Evolutionary conservation across 37 sponge, comb jelly and placozoan species (phyloP).

Genomic region (Lycopodina hypogea): DNA sequence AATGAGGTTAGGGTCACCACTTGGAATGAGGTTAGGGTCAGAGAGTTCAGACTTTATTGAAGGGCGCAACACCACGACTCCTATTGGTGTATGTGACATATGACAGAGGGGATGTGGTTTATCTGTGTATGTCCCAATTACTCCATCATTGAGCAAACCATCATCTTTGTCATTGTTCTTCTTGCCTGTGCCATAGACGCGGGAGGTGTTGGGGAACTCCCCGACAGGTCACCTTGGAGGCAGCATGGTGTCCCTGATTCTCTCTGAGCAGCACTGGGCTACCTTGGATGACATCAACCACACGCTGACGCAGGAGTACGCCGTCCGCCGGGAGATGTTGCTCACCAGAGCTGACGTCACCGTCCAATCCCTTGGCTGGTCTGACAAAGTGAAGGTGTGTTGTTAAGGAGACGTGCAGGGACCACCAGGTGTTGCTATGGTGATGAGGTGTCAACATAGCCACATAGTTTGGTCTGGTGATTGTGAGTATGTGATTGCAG

Average conservation of each 20-base stretch:
- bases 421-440: no score
- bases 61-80: no score
- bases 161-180: no score
- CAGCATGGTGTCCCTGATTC: conserved; percentile 35
- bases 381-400: conserved; percentile 63
- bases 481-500: no score
- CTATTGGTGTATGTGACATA: no score
- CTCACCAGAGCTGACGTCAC: conserved; percentile 89
- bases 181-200: conserved; percentile 27
- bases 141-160: not conserved
- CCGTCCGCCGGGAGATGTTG: conserved; percentile 71
- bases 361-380: conserved; percentile 87
- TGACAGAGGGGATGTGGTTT: no score
- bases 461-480: no score
- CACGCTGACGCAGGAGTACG: conserved; percentile 64
- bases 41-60: no score
- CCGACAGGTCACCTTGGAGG: conserved; percentile 23
- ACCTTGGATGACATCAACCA: conserved; percentile 72
- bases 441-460: no score
- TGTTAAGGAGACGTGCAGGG: not conserved
- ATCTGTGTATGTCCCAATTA: not conserved
- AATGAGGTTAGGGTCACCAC: no score
- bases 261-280: conserved; percentile 62
- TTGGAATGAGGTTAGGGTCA: no score
- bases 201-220: conserved; percentile 11